Evolutionary conservation across 2,888 invertebrate genomes (phyloP), one percentile per base, ranked within the genome.

Genomic region (Drosophila histrio): DNA sequence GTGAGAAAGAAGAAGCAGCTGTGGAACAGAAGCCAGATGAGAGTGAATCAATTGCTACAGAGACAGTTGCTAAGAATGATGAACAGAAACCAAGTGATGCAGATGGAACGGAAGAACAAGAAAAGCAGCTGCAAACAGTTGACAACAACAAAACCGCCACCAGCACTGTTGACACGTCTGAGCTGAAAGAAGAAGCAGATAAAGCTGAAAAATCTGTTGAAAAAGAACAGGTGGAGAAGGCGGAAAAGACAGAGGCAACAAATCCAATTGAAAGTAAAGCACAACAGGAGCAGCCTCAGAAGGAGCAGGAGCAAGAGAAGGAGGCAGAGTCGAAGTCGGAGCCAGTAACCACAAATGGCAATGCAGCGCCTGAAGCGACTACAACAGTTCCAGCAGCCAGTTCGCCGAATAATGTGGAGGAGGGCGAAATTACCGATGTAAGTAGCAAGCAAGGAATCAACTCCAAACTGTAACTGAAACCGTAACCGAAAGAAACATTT

Each of bases 341-440:
- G 24, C 9, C 36, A 26, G 57, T 41, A n/a, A 44, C 59, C 22
- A 82, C 68, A 21, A 74, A 72, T 30, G 78, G 77, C 1, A 58
- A 66, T 46, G 44, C 36, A 1, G 21, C 28, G 2, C n/a, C 47
- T 8, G 58, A 76, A 3, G 26, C 39, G 2, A 9, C n/a, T n/a
- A n/a, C n/a, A n/a, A n/a, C 50, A n/a, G 30, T 0, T 3, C 19
- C 9, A 34, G 22, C 28, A 8, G 53, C 0, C 9, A 47, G 3
- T 8, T 38, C 78, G 0, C 36, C 65, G 2, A 59, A 46, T 32
- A 68, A 68, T 68, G 67, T 67, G 9, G 88, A 83, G 30, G 82
- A 83, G 28, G 82, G 82, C 6, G 82, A 83, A 76, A 85, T 83
- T 32, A 72, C 66, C 2, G 82, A 83, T 22, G 82, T 82, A 53